Base-by-base conservation (phyloP, 1,140 invertebrate genomes). In the Stenopsyche tienmushanensis region DNA sequence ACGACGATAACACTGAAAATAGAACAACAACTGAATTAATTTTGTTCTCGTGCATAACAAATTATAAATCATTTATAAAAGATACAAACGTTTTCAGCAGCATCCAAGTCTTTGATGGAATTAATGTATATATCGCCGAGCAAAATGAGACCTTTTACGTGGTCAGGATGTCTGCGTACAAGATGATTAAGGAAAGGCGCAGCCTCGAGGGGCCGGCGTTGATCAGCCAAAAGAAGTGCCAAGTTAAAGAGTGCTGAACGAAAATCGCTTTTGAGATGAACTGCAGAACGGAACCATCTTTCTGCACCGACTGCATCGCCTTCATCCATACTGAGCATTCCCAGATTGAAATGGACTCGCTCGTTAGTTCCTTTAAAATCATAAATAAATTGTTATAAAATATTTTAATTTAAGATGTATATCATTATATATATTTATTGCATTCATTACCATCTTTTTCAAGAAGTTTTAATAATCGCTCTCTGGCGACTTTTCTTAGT, bases 111-210 rank as follows among this genome's bases (percentile, higher is more conserved):
- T 75, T 97, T 97, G 69, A 97, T 90, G 67, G 91, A 91, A 77
- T 98, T 98, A 41, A 98, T 95, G 76, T 97, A 97, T 72, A 98
- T 96, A 75, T 98, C 96, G 13, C 96, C 96, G 3, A 98, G 81
- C 15, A 99, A 81, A 66, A 98, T 96, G 8, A 97, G 80, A 17
- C 94, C 96, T 82, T 98, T 98, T 0, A 94, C 88, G 75, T 98
- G 96, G 76, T 96, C 90, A 0, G 95, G 94, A 82, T 98, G 91
- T 74, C 93, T 88, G 67, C 92, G 85, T 20, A 98, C 90, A 1
- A 98, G 81, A 73, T 96, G 94, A 76, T 95, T 93, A 0, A 98
- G 82, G 76, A 94, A 96, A 0, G 93, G 93, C 9, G 94, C 91
- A 0, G 96, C 95, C 76, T 98, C 94, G 3, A 96, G 76, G 0